Conservation (phyloP, 2,797 vertebrate genomes). For the Siniperca undulata region DNA sequence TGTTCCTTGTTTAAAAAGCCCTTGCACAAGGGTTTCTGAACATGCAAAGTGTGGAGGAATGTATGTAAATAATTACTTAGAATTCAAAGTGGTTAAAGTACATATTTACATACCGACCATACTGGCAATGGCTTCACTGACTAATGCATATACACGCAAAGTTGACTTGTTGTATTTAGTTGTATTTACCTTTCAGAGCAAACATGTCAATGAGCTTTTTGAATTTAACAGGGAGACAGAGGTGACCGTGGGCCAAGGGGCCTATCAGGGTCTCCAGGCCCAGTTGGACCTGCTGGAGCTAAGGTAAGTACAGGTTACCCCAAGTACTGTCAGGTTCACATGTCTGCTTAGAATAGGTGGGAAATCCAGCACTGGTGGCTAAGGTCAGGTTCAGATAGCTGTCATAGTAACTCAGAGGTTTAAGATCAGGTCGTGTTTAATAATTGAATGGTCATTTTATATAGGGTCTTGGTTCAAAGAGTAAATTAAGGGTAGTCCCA, state of each 20-base stretch:
- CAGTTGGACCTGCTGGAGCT: constrained; percentile 84
- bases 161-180: too few relatives aligned
- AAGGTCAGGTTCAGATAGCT: neutral
- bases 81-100: neutral
- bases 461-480: neutral
- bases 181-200: too few relatives aligned
- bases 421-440: neutral
- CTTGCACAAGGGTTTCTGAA: neutral
- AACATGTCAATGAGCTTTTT: too few relatives aligned
- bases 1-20: neutral
- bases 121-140: neutral
- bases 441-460: neutral
- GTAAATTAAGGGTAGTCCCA: neutral
- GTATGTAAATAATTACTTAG: too few relatives aligned
- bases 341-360: neutral
- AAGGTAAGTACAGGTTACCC: constrained; percentile 82
- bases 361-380: neutral
- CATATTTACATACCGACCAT: constrained; percentile 4
- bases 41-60: neutral
- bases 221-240: constrained; percentile 85
- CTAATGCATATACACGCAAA: neutral
- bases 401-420: neutral
- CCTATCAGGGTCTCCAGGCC: constrained; percentile 81
- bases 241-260: constrained; percentile 89
- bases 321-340: constrained; percentile 6